phyloP scores from a whole-genome alignment of 2,113 vertebrate species.

The Paedocypris sp. region DNA sequence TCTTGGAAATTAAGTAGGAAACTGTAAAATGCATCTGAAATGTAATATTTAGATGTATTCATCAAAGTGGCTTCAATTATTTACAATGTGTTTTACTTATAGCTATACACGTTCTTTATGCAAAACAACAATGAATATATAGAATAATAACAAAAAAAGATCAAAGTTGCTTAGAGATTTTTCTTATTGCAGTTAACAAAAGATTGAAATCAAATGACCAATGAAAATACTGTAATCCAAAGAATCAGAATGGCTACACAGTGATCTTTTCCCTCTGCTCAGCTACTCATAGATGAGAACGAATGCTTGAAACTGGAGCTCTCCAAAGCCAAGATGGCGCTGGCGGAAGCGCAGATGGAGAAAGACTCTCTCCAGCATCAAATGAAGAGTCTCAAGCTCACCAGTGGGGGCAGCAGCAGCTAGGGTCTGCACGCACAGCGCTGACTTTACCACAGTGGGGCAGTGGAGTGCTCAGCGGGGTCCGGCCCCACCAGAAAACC shows the following conservation, averaged over 20 bases:
- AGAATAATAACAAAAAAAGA: too few species aligned
- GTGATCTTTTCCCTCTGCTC: not conserved
- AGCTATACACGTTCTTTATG: too few species aligned
- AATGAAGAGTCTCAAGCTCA: slow-evolving; percentile 70
- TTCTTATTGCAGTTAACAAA: too few species aligned
- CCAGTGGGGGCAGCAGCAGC: slow-evolving; percentile 44
- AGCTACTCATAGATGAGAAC: slow-evolving; percentile 85
- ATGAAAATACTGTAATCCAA: too few species aligned
- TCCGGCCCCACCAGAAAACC: not conserved
- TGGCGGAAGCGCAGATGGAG: slow-evolving; percentile 88
- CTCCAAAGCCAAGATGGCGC: slow-evolving; percentile 85
- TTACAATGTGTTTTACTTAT: too few species aligned
- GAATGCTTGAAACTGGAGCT: slow-evolving; percentile 87
- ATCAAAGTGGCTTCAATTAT: too few species aligned
- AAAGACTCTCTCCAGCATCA: slow-evolving; percentile 80
- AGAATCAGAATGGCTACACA: not conserved
- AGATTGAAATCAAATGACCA: too few species aligned
- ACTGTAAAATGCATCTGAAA: too few species aligned
- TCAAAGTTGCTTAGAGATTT: too few species aligned
- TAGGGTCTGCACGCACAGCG: slow-evolving; percentile 31
- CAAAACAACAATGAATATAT: too few species aligned
- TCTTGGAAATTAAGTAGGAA: too few species aligned
- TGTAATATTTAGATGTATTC: too few species aligned
- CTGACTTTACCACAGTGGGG: not conserved
- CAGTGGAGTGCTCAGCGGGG: slow-evolving; percentile 4